Evolutionary conservation across 2,113 vertebrate genomes (phyloP).

Genomic region (Pollachius pollachius): DNA sequence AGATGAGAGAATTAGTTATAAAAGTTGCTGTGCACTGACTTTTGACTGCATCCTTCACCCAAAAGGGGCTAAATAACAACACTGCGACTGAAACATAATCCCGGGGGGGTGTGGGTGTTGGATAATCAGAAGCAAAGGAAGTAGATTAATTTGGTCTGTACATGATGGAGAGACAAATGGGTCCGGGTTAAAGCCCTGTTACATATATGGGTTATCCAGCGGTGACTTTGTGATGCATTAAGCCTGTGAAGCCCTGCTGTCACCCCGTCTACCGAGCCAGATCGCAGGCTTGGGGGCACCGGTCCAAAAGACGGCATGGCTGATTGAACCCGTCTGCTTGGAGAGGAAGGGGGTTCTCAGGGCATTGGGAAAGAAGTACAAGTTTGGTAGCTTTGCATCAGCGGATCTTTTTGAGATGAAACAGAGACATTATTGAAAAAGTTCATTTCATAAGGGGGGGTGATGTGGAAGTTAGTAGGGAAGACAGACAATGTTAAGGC

Average conservation of each 20-base stretch:
- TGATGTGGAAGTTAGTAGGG: neutral
- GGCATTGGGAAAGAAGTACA: slow-evolving; percentile 6
- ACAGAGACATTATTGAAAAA: neutral
- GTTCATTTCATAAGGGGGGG: neutral
- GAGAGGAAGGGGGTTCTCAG: neutral
- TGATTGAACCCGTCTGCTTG: slow-evolving; percentile 16
- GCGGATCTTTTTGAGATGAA: slow-evolving; percentile 5
- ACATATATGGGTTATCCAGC: slow-evolving; percentile 13
- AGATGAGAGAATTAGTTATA: neutral
- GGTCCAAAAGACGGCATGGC: slow-evolving; percentile 5
- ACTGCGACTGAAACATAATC: too few relatives aligned
- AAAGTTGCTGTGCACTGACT: neutral
- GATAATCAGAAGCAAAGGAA: neutral
- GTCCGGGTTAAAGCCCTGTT: slow-evolving; percentile 20
- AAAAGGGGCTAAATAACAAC: too few relatives aligned
- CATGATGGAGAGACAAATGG: neutral
- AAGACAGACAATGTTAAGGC: neutral
- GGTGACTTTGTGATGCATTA: slow-evolving; percentile 14
- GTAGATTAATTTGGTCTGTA: neutral
- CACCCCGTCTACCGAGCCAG: slow-evolving; percentile 5
- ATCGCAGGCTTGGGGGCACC: slow-evolving; percentile 7
- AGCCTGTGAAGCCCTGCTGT: slow-evolving; percentile 12
- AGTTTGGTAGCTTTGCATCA: slow-evolving; percentile 9
- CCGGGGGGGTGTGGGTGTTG: too few relatives aligned
- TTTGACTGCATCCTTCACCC: too few relatives aligned